Percentiles rank a stretch among this genome's conserved stretches.
phyloP scores from a whole-genome alignment of 2,113 vertebrate species.

The Trematocara stigmaticum region DNA sequence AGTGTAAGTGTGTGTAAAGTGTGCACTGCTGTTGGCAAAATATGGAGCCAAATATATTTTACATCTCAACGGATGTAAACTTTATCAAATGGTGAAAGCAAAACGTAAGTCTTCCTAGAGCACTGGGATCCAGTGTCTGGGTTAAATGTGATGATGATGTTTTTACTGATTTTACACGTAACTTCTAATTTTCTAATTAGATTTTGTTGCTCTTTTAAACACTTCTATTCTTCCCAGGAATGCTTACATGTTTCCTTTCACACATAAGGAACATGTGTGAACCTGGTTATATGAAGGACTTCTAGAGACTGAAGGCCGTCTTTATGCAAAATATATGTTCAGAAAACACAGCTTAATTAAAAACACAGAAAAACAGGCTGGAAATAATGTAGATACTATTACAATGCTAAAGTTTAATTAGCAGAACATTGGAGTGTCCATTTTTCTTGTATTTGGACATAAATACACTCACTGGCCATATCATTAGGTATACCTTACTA shows the following conservation, averaged over 20 bases:
- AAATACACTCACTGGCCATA: not conserved
- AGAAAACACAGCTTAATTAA: not conserved
- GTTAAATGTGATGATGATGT: not conserved
- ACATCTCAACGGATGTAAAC: not conserved
- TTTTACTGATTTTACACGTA: not conserved
- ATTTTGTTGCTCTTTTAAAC: not conserved
- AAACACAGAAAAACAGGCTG: not conserved
- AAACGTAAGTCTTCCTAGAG: not conserved
- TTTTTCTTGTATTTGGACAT: not conserved
- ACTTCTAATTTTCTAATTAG: not conserved
- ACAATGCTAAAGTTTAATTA: not conserved
- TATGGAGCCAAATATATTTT: not conserved
- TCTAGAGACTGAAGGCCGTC: fast-evolving
- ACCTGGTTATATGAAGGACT: not conserved
- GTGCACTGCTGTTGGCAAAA: not conserved
- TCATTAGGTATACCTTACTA: not conserved
- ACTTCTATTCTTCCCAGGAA: not conserved
- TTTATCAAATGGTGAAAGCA: not conserved
- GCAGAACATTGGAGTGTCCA: not conserved
- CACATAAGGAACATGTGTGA: not conserved
- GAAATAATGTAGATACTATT: not conserved
- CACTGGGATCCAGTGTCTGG: not conserved
- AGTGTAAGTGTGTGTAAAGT: not conserved
- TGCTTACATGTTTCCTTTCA: not conserved
- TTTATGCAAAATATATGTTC: not conserved